Conservation (phyloP, 2,113 vertebrate genomes). For the Coptodon rendalli region DNA sequence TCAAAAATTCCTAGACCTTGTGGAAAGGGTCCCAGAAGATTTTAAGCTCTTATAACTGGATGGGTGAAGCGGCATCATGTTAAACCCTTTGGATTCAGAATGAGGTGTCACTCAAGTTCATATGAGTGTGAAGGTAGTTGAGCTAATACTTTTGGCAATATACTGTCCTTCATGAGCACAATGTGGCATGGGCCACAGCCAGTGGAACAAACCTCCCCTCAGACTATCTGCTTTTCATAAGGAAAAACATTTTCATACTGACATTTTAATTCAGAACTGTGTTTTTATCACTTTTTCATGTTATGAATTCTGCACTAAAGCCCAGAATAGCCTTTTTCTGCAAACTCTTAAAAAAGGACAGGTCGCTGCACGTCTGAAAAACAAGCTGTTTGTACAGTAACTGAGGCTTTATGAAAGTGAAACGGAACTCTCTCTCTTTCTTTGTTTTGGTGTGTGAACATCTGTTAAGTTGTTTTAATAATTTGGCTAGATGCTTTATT, state of each 20-base stretch:
- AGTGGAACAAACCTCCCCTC: not conserved
- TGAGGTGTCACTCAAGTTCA: not conserved
- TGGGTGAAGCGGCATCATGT: not conserved
- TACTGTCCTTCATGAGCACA: not conserved
- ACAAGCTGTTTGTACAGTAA: not conserved
- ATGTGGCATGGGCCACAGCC: not conserved
- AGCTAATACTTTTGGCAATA: not conserved
- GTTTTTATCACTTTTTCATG: not conserved
- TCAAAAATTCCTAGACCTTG: not conserved
- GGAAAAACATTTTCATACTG: not conserved
- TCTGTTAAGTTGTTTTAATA: not conserved
- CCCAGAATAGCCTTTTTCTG: not conserved
- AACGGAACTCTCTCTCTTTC: not conserved
- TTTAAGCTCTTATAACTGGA: not conserved
- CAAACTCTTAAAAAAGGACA: not conserved
- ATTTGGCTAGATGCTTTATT: not conserved
- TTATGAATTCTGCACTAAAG: too few species aligned
- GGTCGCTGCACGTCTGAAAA: not conserved
- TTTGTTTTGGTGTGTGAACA: not conserved
- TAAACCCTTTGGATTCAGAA: not conserved
- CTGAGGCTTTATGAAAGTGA: not conserved
- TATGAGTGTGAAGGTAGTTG: not conserved
- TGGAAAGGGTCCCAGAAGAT: not conserved
- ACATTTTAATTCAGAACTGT: not conserved
- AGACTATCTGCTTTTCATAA: not conserved